Evolutionary conservation across 37 sponge, comb jelly and placozoan genomes (phyloP), one percentile per base, ranked within the genome.

Genomic region (Geodia barretti): DNA sequence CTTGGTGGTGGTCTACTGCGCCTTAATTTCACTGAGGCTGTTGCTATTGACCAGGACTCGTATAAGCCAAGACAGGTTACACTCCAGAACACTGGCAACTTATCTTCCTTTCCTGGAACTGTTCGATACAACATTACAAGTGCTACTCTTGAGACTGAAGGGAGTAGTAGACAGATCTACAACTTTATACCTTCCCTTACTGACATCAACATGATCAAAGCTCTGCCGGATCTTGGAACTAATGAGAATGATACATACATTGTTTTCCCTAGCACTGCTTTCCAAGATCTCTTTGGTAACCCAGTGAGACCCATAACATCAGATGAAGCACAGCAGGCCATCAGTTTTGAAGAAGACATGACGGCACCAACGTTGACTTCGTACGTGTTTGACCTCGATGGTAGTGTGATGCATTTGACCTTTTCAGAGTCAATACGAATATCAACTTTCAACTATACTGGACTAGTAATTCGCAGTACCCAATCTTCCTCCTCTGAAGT

Each of bases 131-230:
- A 31, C 21, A 70, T 92, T 59, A 87, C 60, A 28, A 68, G 67
- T 83, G 88, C 74, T 32, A 41, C 26, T 9, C 67, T 79, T 20
- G 42, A 34, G 19, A 37, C 70, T 42, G 54, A 36, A 20, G 41
- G 19, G 33, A 64, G 90, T 30, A 31, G 87, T 39, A 24, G 81
- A 1, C 85, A 84, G 41, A 67, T 82, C 11, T 77, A 81, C 24
- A 34, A 61, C 8, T 59, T 96, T 37, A 34, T 34, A 20, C 72
- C 90, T 59, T 81, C 77, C 29, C 67, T 76, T 17, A 38, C 21
- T 11, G 97, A 96, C 62, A 71, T 86, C n/a, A 93, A 96, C 72
- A 65, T 72, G 59, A 91, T 96, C 73, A 96, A 96, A 66, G 77
- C 84, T 9, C 39, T 83, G 43, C 79, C 41, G 9, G 70, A 76